phyloP scores from a whole-genome alignment of 2,888 invertebrate species.

The Leptopilina syphax region DNA sequence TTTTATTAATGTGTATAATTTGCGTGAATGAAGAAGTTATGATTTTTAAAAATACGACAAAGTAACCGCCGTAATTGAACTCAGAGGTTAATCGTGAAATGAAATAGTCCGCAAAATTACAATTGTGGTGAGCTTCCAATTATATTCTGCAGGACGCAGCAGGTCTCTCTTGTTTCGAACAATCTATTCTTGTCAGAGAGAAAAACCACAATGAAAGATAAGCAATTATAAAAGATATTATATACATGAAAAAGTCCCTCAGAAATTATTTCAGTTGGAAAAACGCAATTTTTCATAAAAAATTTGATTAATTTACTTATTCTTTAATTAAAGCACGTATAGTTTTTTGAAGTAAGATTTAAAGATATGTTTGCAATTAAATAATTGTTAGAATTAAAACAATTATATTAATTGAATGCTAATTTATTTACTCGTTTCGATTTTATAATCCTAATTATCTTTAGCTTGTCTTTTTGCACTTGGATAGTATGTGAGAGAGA shows the following conservation, averaged over 20 bases:
- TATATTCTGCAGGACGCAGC: constrained; percentile 11
- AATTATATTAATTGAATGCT: too few relatives aligned
- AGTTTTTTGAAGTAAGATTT: too few relatives aligned
- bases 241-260: neutral
- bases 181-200: constrained; percentile 26
- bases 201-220: constrained; percentile 26
- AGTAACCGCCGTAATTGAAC: constrained; percentile 11
- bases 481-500: too few relatives aligned
- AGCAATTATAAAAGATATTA: constrained; percentile 10
- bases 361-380: too few relatives aligned
- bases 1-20: constrained; percentile 12
- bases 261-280: too few relatives aligned
- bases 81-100: constrained; percentile 31
- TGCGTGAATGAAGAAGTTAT: neutral
- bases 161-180: constrained; percentile 21
- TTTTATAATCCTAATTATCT: too few relatives aligned
- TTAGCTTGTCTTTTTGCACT: too few relatives aligned
- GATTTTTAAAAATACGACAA: neutral
- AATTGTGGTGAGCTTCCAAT: constrained; percentile 37
- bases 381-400: too few relatives aligned
- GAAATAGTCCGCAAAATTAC: constrained; percentile 23
- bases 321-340: too few relatives aligned
- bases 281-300: neutral
- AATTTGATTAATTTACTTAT: neutral
- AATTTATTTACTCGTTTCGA: too few relatives aligned